Evolutionary conservation across 2,888 invertebrate genomes (phyloP).

Genomic region (Sepiola atlantica): DNA sequence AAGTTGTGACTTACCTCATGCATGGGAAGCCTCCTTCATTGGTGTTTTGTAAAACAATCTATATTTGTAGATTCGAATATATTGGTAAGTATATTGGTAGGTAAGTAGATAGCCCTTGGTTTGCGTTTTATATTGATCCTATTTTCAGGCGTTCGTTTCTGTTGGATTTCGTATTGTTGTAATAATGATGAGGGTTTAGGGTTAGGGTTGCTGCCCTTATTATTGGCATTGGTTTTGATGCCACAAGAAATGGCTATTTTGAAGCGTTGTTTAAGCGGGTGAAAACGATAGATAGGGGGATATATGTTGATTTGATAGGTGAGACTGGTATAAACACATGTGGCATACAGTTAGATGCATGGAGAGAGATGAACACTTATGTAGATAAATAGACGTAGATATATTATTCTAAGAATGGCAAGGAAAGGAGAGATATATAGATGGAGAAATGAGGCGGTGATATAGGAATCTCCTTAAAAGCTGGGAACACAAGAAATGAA

Average conservation of each 20-base stretch:
- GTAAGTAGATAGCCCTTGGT: not conserved
- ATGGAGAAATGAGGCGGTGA: not conserved
- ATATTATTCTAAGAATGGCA: not conserved
- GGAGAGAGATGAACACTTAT: not conserved
- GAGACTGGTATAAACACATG: no score
- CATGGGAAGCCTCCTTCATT: not conserved
- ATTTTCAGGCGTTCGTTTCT: not conserved
- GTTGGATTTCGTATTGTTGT: not conserved
- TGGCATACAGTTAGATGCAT: no score
- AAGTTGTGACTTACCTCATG: not conserved
- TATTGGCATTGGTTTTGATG: not conserved
- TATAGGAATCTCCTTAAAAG: not conserved
- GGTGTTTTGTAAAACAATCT: not conserved
- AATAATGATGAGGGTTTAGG: not conserved
- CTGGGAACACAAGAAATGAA: not conserved
- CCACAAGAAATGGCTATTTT: not conserved
- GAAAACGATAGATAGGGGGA: not conserved
- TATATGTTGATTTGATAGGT: no score
- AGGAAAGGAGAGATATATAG: not conserved
- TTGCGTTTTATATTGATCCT: not conserved
- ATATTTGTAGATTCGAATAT: not conserved
- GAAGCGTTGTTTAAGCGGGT: not conserved
- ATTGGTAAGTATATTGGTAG: not conserved
- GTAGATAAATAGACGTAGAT: not conserved
- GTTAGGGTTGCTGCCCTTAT: not conserved